Evolutionary conservation across 2,797 vertebrate genomes (phyloP).

Genomic region (Sciaenops ocellatus): DNA sequence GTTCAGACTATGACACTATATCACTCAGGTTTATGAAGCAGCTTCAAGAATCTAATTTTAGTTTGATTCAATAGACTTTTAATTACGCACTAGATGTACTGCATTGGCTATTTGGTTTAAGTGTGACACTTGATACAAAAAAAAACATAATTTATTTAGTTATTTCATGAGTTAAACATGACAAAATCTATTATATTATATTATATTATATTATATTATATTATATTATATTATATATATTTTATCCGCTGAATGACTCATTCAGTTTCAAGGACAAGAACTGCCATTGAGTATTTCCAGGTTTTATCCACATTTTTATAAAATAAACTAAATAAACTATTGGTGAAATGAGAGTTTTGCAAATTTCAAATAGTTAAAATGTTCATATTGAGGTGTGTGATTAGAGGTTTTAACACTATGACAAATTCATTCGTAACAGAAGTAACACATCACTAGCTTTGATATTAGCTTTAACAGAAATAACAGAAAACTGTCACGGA

Average conservation of each 20-base stretch:
- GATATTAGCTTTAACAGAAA: not conserved
- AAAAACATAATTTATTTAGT: not conserved
- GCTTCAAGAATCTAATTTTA: not conserved
- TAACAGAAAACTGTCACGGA: not conserved
- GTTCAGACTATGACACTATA: not conserved
- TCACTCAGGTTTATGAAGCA: not conserved
- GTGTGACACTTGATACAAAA: not conserved
- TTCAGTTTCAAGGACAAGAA: not conserved
- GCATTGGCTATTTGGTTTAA: not conserved
- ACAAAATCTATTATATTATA: not conserved
- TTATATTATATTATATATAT: not conserved
- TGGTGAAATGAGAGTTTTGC: not conserved
- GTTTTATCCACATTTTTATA: not conserved
- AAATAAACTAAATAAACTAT: not conserved
- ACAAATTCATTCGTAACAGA: not conserved
- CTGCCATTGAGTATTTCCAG: not conserved
- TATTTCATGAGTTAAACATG: not conserved
- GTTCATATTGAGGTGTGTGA: too few relatives aligned
- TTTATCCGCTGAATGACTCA: not conserved
- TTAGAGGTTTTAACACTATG: not conserved
- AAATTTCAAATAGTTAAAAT: not conserved
- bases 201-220: not conserved
- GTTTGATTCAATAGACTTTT: not conserved
- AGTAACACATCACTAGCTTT: not conserved
- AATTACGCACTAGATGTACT: not conserved